These are phyloP conservation scores for Schizothorax lantsangensis DNA, from an alignment of 2,797 vertebrate species.

Conservation along the genomic window DNA sequence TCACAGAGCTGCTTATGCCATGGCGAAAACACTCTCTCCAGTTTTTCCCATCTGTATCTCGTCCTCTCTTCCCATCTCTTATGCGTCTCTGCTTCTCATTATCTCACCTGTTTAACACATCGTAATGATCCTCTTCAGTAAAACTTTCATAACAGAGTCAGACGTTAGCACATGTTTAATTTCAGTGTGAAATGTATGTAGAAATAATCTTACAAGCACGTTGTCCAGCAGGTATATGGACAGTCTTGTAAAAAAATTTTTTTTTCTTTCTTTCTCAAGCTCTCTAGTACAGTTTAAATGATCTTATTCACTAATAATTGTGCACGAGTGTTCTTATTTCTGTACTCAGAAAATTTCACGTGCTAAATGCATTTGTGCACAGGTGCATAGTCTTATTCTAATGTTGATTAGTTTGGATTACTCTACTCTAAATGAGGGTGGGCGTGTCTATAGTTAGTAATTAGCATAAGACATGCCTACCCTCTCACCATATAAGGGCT, in stretches of 20 bases:
- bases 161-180: neutral
- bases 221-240: neutral
- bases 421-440: neutral
- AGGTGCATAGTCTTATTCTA: neutral
- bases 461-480: neutral
- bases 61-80: constrained; percentile 15
- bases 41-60: constrained; percentile 24
- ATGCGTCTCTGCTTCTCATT: constrained; percentile 33
- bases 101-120: constrained; percentile 48
- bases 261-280: neutral
- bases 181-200: neutral
- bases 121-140: constrained; percentile 19
- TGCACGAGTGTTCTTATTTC: neutral
- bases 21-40: constrained; percentile 48
- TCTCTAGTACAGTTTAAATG: neutral
- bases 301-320: neutral
- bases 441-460: neutral
- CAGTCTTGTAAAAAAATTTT: neutral
- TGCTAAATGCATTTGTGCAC: neutral
- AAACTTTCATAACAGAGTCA: neutral
- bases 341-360: neutral
- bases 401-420: constrained; percentile 1
- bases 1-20: constrained; percentile 59
- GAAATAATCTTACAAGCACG: neutral
- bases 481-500: neutral